Evolutionary conservation across 2,888 invertebrate genomes (phyloP), one percentile per base, ranked within the genome.

Genomic region (Drosophila pseudotakahashii): DNA sequence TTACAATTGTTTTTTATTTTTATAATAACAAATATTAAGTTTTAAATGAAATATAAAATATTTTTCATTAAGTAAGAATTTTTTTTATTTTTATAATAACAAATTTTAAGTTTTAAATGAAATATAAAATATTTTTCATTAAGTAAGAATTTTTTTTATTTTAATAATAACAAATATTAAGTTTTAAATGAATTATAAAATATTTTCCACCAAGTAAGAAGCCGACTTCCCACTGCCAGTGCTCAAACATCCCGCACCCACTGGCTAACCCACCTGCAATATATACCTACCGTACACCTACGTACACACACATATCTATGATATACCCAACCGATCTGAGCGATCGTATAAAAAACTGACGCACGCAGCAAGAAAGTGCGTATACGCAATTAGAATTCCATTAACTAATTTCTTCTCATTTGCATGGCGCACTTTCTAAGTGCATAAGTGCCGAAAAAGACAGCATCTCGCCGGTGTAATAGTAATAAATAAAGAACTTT

Each of bases 361-460:
- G 69, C 71, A 71, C 55, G 71, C 44, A 57, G 53, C 75, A 53
- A 66, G 55, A 71, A 57, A 71, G 70, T 59, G 58, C 70, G 62
- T 78, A 57, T 47, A 70, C 45, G 59, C 61, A 75, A 69, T 78
- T 74, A 70, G 76, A 74, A 74, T 76, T 57, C 71, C 70, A 70
- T 62, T 50, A 30, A 30, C 47, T 72, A 72, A 70, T 68, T 58
- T 53, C 51, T 41, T 19, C 53, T 58, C 55, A 75, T 73, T 70
- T 70, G 73, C 73, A 73, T 73, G 39, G 47, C 47, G 52, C 41
- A 69, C 69, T 69, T 69, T 69, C 69, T 69, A 73, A 42, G 14
- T 63, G 41, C 62, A 16, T 19, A 7, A 41, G 16, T 66, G 32
- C 44, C 3, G 14, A n/a, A 45, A 10, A 3, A 13, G n/a, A 11